phyloP scores from a whole-genome alignment of 30 jellyfish, hydroid and myxozoan species.

The Sanderia malayensis region DNA sequence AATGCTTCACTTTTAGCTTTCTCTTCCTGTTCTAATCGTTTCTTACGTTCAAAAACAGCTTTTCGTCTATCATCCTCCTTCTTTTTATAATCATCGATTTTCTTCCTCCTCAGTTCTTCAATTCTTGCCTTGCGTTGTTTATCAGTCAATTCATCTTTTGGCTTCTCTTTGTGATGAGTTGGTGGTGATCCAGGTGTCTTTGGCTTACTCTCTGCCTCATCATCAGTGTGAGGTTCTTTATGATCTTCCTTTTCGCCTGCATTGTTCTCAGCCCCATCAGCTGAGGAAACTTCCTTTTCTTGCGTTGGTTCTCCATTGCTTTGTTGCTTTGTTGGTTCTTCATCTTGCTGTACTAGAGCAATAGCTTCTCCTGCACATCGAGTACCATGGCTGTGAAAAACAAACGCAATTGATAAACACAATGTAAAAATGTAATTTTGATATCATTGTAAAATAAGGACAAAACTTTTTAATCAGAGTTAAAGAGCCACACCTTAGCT shows the following conservation, averaged over 20 bases:
- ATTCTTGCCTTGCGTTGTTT: slow-evolving; percentile 58
- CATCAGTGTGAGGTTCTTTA: slow-evolving; percentile 13
- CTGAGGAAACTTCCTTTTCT: no score
- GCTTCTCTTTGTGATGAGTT: slow-evolving; percentile 16
- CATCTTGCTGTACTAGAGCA: no score
- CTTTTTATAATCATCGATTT: slow-evolving; percentile 48
- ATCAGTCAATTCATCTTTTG: slow-evolving; percentile 54
- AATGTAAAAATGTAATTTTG: no score
- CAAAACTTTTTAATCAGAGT: no score
- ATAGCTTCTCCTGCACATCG: no score
- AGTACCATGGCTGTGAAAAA: no score
- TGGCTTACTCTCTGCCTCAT: slow-evolving; percentile 15
- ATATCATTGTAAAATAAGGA: no score
- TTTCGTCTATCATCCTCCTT: slow-evolving; percentile 76
- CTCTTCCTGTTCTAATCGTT: slow-evolving; percentile 65
- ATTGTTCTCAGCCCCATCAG: no score
- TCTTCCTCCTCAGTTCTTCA: slow-evolving; percentile 65
- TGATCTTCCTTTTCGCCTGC: neutral
- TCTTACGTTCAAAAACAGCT: slow-evolving; percentile 70
- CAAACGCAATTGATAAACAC: no score
- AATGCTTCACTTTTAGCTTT: slow-evolving; percentile 54
- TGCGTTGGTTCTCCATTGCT: no score
- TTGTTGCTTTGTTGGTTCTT: no score
- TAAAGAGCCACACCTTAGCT: slow-evolving; percentile 33
- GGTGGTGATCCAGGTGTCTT: slow-evolving; percentile 44